Base-by-base conservation (phyloP, 2,888 invertebrate genomes). In the Leptopilina syphax region DNA sequence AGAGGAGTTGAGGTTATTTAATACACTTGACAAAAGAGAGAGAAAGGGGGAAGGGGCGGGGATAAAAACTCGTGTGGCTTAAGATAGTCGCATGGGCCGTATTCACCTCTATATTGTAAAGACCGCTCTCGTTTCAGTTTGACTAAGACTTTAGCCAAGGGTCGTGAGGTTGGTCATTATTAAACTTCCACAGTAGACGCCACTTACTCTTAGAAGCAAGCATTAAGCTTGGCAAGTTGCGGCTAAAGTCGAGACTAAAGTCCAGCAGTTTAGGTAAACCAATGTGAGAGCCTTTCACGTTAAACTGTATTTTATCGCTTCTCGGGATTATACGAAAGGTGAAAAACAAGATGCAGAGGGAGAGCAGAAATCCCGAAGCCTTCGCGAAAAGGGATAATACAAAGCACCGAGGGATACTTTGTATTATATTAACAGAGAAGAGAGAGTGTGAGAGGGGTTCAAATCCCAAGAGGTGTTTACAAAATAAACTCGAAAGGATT, bases 251-350 rank as follows among this genome's bases (percentile, higher is more conserved):
- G 70, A 70, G 50, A 50, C 54, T 50, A 70, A 70, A 70, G 70
- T 70, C 70, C 54, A 27, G 70, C 70, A 70, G 47, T 70, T 70
- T 70, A 70, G 70, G 70, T 70, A 70, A 70, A 70, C 70, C 70
- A 70, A 70, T 70, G 70, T 70, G 70, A 54, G 27, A 70, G 70
- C 70, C 50, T 50, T 70, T 27, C 24, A 70, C 70, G 47, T 54
- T 70, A 70, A 70, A 70, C 50, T 70, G 54, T 70, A 70, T 54
- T 70, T 70, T 54, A 70, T 70, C 70, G 54, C 50, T 70, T 54
- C 18, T 54, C 50, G 7, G 70, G 70, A 70, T 70, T 54, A 70
- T 50, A 27, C 54, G 27, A 54, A 27, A 70, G 70, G 50, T 27
- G 50, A 54, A 70, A 70, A 70, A 70, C 27, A 54, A 54, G 70